Conservation (phyloP, 2,113 vertebrate genomes). For the Otolemur garnettii region DNA sequence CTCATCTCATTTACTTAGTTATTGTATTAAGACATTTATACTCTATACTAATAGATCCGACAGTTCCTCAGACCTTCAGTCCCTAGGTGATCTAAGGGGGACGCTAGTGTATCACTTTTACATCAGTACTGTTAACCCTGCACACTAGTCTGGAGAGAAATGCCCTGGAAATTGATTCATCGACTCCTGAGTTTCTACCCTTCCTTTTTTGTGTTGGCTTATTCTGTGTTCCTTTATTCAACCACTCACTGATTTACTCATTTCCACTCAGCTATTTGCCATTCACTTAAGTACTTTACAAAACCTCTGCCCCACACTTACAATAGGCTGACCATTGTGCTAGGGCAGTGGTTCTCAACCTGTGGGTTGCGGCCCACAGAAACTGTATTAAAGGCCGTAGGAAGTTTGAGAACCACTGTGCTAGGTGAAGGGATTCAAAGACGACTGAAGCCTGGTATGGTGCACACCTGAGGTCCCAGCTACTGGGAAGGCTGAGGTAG, state of each 20-base stretch:
- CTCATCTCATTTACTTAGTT: too few relatives aligned
- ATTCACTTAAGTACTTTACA: background rate
- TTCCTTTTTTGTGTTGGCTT: background rate
- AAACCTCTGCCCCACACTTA: background rate
- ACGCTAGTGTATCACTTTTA: background rate
- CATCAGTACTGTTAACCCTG: background rate
- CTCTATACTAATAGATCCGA: too few relatives aligned
- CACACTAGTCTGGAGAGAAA: background rate
- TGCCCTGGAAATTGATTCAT: too few relatives aligned
- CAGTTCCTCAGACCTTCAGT: too few relatives aligned
- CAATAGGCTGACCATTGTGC: too few relatives aligned
- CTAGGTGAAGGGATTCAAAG: background rate
- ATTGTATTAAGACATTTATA: too few relatives aligned
- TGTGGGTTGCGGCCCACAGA: too few relatives aligned
- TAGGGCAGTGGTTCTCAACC: too few relatives aligned
- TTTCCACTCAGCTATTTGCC: constrained; percentile 19
- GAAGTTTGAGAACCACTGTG: too few relatives aligned
- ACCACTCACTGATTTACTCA: background rate
- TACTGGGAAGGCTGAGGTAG: background rate
- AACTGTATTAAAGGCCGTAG: too few relatives aligned
- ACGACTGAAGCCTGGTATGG: background rate
- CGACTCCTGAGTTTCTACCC: background rate
- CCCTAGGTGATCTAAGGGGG: background rate
- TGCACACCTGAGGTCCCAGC: background rate
- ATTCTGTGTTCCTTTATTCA: background rate